phyloP scores from a whole-genome alignment of 2,797 vertebrate species.

The Lutjanus argentimaculatus region DNA sequence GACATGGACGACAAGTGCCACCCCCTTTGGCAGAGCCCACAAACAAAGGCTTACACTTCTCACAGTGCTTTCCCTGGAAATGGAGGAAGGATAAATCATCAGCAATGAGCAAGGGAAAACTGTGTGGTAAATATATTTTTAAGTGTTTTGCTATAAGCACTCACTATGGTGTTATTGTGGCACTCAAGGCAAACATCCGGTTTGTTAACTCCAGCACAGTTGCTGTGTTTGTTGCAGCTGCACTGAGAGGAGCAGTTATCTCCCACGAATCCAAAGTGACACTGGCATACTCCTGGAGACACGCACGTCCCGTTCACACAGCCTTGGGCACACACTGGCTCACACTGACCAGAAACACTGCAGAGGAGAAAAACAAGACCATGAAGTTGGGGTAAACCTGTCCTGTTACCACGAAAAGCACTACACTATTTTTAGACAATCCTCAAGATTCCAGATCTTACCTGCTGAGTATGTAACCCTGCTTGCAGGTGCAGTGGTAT shows the following conservation, averaged over 20 bases:
- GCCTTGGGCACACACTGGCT: constrained; percentile 93
- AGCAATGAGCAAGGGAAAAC: neutral
- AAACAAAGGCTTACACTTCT: constrained; percentile 93
- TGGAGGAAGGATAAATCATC: constrained; percentile 9
- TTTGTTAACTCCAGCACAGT: constrained; percentile 89
- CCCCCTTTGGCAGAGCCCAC: constrained; percentile 92
- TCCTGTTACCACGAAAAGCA: neutral
- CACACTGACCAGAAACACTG: constrained; percentile 90
- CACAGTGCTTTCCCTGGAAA: constrained; percentile 91
- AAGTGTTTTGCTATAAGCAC: constrained; percentile 7
- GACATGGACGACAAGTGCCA: constrained; percentile 91
- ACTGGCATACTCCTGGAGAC: constrained; percentile 92
- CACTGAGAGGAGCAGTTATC: constrained; percentile 94
- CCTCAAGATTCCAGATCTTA: constrained; percentile 26
- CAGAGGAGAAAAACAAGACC: neutral
- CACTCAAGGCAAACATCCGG: constrained; percentile 91
- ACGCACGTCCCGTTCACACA: constrained; percentile 93
- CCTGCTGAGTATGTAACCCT: constrained; percentile 93
- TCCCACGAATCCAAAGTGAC: constrained; percentile 94
- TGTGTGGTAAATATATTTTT: neutral
- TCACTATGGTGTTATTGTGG: constrained; percentile 93
- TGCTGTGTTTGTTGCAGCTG: constrained; percentile 95
- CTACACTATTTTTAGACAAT: neutral
- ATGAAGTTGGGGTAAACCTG: neutral
- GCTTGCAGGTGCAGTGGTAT: constrained; percentile 93